Evolutionary conservation across 30 jellyfish, hydroid and myxozoan species (phyloP).

Genomic region (Cassiopea xamachana): DNA sequence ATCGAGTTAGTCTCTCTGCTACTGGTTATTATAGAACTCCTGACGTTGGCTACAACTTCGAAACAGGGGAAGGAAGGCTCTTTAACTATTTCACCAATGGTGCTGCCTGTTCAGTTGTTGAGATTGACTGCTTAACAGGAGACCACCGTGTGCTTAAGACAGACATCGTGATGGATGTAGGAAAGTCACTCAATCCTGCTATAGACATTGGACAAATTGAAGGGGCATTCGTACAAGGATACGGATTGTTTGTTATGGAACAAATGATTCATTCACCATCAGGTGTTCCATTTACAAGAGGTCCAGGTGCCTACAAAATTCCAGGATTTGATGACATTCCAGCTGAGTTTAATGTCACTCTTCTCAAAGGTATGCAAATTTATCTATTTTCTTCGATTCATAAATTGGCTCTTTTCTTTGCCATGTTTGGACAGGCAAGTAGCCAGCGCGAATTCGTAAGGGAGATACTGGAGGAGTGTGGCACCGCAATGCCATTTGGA

Average conservation of each 20-base stretch:
- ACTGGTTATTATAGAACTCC: conserved; percentile 49
- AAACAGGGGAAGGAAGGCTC: conserved; percentile 25
- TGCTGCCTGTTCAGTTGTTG: conserved; percentile 51
- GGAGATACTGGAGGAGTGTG: too few relatives aligned
- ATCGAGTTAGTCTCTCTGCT: conserved; percentile 60
- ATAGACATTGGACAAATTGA: conserved; percentile 67
- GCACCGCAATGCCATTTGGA: too few relatives aligned
- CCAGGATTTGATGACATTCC: conserved; percentile 55
- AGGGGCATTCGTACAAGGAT: conserved; percentile 67
- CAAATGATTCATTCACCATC: conserved; percentile 66
- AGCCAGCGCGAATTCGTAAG: too few relatives aligned
- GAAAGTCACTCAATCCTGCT: conserved; percentile 63
- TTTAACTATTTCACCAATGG: conserved; percentile 41
- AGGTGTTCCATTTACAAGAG: conserved; percentile 60
- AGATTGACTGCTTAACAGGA: conserved; percentile 61
- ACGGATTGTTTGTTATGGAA: conserved; percentile 67
- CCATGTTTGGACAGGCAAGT: too few relatives aligned
- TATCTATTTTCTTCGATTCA: too few relatives aligned
- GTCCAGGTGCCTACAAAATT: conserved; percentile 74
- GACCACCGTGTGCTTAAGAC: conserved; percentile 61
- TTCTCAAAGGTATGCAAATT: conserved; percentile 37
- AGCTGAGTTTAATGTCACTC: conserved; percentile 53
- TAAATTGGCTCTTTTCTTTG: too few relatives aligned
- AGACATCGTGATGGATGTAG: conserved; percentile 67
- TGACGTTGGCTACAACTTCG: conserved; percentile 25